Base-by-base conservation (phyloP, 2,888 invertebrate genomes). In the Eudasyphora cyanicolor region DNA sequence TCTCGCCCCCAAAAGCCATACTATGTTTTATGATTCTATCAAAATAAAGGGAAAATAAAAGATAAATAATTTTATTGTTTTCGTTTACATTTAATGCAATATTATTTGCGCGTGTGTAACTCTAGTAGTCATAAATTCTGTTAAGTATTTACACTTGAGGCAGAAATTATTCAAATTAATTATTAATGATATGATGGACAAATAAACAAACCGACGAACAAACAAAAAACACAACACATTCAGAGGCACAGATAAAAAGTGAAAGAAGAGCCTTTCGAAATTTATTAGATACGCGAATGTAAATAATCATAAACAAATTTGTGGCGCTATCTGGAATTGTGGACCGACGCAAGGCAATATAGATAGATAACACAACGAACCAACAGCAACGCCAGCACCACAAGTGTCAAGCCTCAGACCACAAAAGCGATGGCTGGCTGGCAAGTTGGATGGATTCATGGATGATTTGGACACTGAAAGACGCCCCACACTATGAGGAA, bases 141-240 rank as follows among this genome's bases (percentile, higher is more conserved):
- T 60, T 60, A 29, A 29, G 60, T 29, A 29, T 32, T 54, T 19
- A 12, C 51, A 54, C 29, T 27, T 78, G 70, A 75, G 51, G 32
- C 54, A 75, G 42, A 67, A 71, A 76, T 73, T 79, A 76, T 73
- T 76, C 45, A 76, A 82, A 54, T 76, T 71, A 57, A 79, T 82
- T 71, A 57, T n/a, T n/a, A n/a, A n/a, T 21, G 45, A 64, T 57
- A 73, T 70, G 60, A 70, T 71, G 62, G 71, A 12, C n/a, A n/a
- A n/a, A n/a, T 38, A 82, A 51, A 24, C 32, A 57, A 2, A 38
- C n/a, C n/a, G n/a, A n/a, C 14, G 45, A 4, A n/a, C 4, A 32
- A 32, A 32, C 5, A 32, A 8, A 32, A 32, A 32, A 8, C 32
- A n/a, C n/a, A n/a, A n/a, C n/a, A n/a, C n/a, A n/a, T n/a, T n/a